Evolutionary conservation across 2,888 invertebrate genomes (phyloP).

Genomic region (Xanthorhoe spadicearia): DNA sequence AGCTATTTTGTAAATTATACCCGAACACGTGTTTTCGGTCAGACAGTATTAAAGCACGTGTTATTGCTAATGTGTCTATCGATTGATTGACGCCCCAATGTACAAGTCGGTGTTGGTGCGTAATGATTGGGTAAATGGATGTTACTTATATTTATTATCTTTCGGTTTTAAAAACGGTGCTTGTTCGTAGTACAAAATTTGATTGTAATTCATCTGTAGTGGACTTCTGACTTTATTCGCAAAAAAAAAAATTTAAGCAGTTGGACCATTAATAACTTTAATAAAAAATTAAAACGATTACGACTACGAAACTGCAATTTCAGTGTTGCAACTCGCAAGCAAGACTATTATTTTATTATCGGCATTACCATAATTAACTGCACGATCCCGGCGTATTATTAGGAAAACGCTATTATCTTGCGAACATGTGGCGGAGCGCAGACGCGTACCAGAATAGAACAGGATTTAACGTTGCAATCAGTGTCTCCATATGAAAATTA

Average conservation of each 20-base stretch:
- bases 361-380: constrained; percentile 38
- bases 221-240: not conserved
- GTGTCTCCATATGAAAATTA: too few species aligned
- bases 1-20: constrained; percentile 36
- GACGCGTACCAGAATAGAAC: constrained; percentile 54
- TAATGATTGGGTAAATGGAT: constrained; percentile 1
- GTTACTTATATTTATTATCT: too few species aligned
- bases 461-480: constrained; percentile 37
- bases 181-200: too few species aligned
- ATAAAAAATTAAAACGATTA: constrained; percentile 10
- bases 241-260: not conserved
- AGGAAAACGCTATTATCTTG: constrained; percentile 47
- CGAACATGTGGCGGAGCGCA: constrained; percentile 51
- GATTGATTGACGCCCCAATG: constrained; percentile 16
- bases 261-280: not conserved
- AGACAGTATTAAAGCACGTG: constrained; percentile 10
- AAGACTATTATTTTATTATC: constrained; percentile 31
- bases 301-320: constrained; percentile 28
- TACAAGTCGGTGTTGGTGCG: not conserved
- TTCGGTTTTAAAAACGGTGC: too few species aligned
- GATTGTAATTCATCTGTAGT: too few species aligned
- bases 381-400: constrained; percentile 40
- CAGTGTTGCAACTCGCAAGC: constrained; percentile 31
- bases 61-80: constrained; percentile 15
- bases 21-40: constrained; percentile 8